Evolutionary conservation across 2,888 invertebrate genomes (phyloP).

Genomic region (Melieria crassipennis): DNA sequence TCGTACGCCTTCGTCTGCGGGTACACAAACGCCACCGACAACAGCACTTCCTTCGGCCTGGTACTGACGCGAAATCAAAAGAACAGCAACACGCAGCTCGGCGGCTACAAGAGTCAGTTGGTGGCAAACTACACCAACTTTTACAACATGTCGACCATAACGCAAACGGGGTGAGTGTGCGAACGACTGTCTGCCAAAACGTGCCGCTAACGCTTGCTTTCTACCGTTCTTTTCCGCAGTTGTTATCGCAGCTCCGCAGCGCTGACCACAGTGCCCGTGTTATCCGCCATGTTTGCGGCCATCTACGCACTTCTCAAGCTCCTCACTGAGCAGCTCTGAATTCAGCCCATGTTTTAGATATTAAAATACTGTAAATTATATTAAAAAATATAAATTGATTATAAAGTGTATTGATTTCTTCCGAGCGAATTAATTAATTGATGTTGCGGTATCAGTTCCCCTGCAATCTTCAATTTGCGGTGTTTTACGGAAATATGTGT

Average conservation of each 20-base stretch:
- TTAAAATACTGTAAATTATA: no score
- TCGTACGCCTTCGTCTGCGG: conserved; percentile 52
- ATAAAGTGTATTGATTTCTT: no score
- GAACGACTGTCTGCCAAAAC: neutral
- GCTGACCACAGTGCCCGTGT: conserved; percentile 1
- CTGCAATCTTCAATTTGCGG: no score
- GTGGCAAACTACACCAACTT: conserved; percentile 43
- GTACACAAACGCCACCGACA: conserved; percentile 49
- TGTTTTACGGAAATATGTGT: no score
- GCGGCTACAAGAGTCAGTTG: conserved; percentile 37
- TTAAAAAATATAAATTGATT: no score
- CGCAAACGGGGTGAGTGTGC: conserved; percentile 50
- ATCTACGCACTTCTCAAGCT: conserved; percentile 14
- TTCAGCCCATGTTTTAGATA: neutral
- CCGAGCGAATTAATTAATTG: no score
- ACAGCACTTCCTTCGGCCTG: conserved; percentile 45
- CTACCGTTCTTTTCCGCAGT: neutral
- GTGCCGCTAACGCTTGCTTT: neutral
- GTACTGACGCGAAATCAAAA: conserved; percentile 46
- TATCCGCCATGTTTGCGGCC: conserved; percentile 6
- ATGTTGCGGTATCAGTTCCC: no score
- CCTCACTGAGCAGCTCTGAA: neutral
- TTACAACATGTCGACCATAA: conserved; percentile 46
- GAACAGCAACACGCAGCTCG: conserved; percentile 36
- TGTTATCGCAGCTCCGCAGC: conserved; percentile 37